These are phyloP conservation scores for Vannuccia rotundouncinata DNA, from an alignment of 2,888 invertebrate species.

Conservation along the genomic window DNA sequence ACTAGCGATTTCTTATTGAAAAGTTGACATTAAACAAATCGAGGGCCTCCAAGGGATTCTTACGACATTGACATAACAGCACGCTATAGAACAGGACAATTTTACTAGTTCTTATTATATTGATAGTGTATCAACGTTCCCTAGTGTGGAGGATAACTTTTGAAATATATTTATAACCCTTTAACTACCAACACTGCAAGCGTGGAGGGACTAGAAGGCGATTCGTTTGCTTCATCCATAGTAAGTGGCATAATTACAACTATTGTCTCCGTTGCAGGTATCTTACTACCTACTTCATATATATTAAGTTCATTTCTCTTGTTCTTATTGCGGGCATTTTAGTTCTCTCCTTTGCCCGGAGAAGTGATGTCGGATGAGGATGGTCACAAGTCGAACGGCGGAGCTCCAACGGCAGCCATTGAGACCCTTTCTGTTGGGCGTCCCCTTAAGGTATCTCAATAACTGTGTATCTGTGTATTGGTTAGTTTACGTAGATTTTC, in stretches of 20 bases:
- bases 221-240: neutral
- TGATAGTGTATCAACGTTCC: too few species aligned
- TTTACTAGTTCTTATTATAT: neutral
- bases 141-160: too few species aligned
- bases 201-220: conserved; percentile 3
- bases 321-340: neutral
- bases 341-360: neutral
- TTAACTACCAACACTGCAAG: too few species aligned
- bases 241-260: neutral
- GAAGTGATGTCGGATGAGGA: neutral
- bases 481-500: too few species aligned
- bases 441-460: conserved; percentile 13
- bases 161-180: too few species aligned
- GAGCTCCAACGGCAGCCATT: neutral
- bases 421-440: neutral
- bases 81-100: neutral
- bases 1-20: neutral
- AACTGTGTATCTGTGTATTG: too few species aligned
- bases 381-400: neutral
- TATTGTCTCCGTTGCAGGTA: neutral
- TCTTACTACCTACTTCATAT: neutral
- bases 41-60: neutral
- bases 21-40: neutral
- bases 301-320: neutral
- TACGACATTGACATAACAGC: neutral